Evolutionary conservation across 1,140 invertebrate species (phyloP).

Genomic region (Stegodyphus dumicola): DNA sequence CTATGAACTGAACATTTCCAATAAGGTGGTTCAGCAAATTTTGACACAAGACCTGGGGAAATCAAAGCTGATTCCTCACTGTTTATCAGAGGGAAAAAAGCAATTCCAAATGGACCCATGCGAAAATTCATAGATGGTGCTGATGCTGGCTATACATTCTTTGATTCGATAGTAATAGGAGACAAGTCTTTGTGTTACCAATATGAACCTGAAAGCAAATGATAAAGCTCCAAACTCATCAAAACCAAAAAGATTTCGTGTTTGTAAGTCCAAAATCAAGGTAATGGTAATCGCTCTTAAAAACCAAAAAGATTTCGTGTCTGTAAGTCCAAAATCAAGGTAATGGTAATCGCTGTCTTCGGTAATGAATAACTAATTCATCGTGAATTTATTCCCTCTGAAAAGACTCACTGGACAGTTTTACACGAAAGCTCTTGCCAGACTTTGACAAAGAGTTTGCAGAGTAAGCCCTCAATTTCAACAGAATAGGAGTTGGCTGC

Average conservation of each 20-base stretch:
- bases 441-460: neutral
- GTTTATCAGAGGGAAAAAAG: neutral
- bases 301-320: neutral
- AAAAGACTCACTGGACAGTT: neutral
- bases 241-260: neutral
- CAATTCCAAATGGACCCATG: neutral
- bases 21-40: neutral
- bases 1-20: neutral
- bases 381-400: constrained; percentile 4
- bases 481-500: constrained; percentile 21
- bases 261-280: neutral
- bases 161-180: neutral
- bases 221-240: neutral
- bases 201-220: neutral
- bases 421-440: neutral
- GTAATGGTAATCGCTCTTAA: neutral
- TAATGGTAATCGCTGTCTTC: neutral
- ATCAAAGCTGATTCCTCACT: neutral
- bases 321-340: neutral
- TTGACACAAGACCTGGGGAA: neutral
- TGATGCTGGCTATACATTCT: neutral
- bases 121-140: neutral
- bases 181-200: neutral
- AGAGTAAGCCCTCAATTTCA: constrained; percentile 6
- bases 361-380: constrained; percentile 12